Percentiles rank a stretch among this genome's conserved stretches.
These are phyloP conservation scores for Cheilosia soror DNA, from an alignment of 2,888 invertebrate species.

Conservation along the genomic window DNA sequence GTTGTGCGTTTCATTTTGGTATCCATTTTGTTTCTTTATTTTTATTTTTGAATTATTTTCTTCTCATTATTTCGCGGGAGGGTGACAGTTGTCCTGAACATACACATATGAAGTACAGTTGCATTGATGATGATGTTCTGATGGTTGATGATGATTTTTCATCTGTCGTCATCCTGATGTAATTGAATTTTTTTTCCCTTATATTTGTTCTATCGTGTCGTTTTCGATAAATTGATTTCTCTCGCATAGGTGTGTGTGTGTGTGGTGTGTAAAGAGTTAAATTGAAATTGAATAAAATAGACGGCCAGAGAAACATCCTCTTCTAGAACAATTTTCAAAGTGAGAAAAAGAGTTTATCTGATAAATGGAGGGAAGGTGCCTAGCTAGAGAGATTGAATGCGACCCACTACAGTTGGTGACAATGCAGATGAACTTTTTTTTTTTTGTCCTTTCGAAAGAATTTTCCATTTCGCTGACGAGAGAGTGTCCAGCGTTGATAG, in stretches of 20 bases:
- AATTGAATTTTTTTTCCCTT: constrained; percentile 55
- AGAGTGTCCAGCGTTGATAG: constrained; percentile 29
- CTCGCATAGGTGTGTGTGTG: constrained; percentile 8
- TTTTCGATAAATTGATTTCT: constrained; percentile 65
- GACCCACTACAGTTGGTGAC: constrained; percentile 18
- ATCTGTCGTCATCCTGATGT: constrained; percentile 52
- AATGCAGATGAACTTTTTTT: constrained; percentile 5
- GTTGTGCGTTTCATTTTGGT: constrained; percentile 19
- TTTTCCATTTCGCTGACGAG: constrained; percentile 31
- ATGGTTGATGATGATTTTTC: constrained; percentile 61
- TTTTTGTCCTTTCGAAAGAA: neutral
- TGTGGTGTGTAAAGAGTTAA: constrained; percentile 19
- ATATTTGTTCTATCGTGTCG: constrained; percentile 1
- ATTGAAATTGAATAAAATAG: constrained; percentile 55
- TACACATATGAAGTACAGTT: neutral
- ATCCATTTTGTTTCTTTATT: neutral
- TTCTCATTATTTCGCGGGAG: constrained; percentile 37
- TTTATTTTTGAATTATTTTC: constrained; percentile 41
- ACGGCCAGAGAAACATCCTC: constrained; percentile 2
- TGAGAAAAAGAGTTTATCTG: constrained; percentile 37
- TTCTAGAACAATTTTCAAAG: constrained; percentile 19
- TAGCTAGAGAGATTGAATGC: constrained; percentile 37
- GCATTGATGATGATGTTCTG: constrained; percentile 47
- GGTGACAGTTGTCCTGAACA: neutral
- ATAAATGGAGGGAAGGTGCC: constrained; percentile 45